phyloP scores from a whole-genome alignment of 1,140 invertebrate species.

The Conus betulinus region DNA sequence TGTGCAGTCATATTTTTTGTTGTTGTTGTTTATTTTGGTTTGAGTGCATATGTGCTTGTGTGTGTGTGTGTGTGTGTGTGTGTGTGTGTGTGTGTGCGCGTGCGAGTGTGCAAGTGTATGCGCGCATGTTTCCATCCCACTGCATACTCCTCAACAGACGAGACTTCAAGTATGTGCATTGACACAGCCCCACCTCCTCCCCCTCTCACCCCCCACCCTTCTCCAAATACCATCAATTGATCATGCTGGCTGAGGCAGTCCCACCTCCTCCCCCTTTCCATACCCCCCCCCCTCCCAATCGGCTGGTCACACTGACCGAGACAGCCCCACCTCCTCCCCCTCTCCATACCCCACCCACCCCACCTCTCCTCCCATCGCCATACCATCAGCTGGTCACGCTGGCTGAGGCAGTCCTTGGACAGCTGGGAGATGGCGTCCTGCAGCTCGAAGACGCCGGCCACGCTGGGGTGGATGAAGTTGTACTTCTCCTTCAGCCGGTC shows the following conservation, averaged over 20 bases:
- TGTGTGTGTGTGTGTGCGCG: background rate
- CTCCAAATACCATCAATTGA: no score
- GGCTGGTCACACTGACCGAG: no score
- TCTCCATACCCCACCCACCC: no score
- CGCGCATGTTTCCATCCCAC: background rate
- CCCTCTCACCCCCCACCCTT: background rate
- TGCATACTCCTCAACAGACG: no score
- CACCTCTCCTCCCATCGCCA: no score
- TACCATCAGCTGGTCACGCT: no score
- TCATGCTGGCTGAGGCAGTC: no score
- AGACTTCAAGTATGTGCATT: background rate
- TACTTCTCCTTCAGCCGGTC: conserved; percentile 24
- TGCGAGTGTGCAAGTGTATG: background rate
- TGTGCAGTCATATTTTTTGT: no score
- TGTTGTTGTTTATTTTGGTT: background rate
- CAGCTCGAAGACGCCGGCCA: conserved; percentile 25
- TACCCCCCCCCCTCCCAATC: no score
- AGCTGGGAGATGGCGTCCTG: conserved; percentile 38
- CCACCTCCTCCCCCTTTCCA: no score
- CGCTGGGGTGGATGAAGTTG: conserved; percentile 15
- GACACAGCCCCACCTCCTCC: background rate
- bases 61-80: background rate
- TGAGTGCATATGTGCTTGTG: background rate
- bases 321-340: no score
- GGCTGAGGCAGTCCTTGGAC: background rate